Percentiles rank a stretch among this genome's conserved stretches.
Evolutionary conservation across 2,888 invertebrate species (phyloP).

Genomic region (Caenorhabditis sp.): DNA sequence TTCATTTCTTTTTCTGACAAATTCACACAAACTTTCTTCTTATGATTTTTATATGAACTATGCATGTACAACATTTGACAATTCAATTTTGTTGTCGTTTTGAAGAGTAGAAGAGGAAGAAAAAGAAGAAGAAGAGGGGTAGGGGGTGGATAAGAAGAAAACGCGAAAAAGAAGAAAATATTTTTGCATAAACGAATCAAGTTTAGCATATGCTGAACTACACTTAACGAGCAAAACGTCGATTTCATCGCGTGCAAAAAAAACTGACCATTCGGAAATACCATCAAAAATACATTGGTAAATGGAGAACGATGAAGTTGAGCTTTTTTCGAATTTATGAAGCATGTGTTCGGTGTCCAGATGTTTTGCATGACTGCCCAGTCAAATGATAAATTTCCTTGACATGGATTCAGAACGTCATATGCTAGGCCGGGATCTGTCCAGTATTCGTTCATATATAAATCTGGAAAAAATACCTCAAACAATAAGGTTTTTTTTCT

Average conservation of each 20-base stretch:
- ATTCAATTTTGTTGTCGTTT: conserved; percentile 3
- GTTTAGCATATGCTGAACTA: conserved; percentile 40
- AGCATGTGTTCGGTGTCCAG: conserved; percentile 69
- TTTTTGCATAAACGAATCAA: conserved; percentile 45
- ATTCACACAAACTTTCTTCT: conserved; percentile 1
- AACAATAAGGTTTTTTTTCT: background rate
- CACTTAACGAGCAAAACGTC: conserved; percentile 31
- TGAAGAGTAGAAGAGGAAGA: background rate
- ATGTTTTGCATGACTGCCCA: conserved; percentile 65
- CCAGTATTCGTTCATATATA: conserved; percentile 71
- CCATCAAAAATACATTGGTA: conserved; percentile 70
- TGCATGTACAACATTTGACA: background rate
- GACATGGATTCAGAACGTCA: conserved; percentile 68
- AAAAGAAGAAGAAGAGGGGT: background rate
- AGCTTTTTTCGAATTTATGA: conserved; percentile 70
- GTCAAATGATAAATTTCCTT: conserved; percentile 69
- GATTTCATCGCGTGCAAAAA: too few relatives aligned
- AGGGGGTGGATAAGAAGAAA: background rate
- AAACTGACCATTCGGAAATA: conserved; percentile 68
- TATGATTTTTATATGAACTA: background rate
- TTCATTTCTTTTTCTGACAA: too few relatives aligned
- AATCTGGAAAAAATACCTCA: conserved; percentile 54
- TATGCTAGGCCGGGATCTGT: conserved; percentile 68
- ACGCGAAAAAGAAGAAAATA: conserved; percentile 9
- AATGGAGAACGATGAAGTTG: conserved; percentile 70